Evolutionary conservation across 2,888 invertebrate genomes (phyloP), one percentile per base, ranked within the genome.

Genomic region (Drosophila melanosoma): DNA sequence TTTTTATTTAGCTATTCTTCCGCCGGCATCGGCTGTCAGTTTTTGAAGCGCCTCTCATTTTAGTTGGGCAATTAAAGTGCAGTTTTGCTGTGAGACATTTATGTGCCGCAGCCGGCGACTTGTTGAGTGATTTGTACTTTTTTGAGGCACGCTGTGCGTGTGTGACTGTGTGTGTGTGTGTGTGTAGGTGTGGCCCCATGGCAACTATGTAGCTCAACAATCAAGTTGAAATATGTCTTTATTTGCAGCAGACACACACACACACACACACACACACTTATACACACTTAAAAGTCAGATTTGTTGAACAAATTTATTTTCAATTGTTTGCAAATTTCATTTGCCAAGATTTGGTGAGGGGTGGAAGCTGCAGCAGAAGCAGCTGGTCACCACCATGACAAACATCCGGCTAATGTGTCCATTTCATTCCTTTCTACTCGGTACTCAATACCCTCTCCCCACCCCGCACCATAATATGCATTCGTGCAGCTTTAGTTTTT

Each of bases 271-370:
- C 42, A 42, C 23, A 49, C 26, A 12, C 38, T 5, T 1, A 54
- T 23, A 59, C 51, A 72, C 53, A 73, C 76, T 81, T 58, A 17
- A 75, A 76, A 79, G 62, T 79, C 69, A 79, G 76, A 73, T 79
- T 71, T 69, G 71, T 32, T 81, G 49, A 73, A 87, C 87, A 83
- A 89, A 87, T 87, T 80, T 74, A 72, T 83, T 87, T 81, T 74
- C 70, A 67, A 87, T 87, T 89, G 89, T 84, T 87, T 83, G 87
- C 89, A 77, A 90, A 87, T 87, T 87, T 82, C 73, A 83, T 76
- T 87, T 66, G 58, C 15, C 49, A 10, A 38, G 42, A 35, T 38
- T 1, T n/a, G 29, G n/a, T 10, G 54, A 48, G 59, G 38, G 15
- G 36, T 35, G 61, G 61, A 57, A 66, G 64, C 38, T 29, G 20